Percentiles rank a stretch among this genome's conserved stretches.
phyloP scores from a whole-genome alignment of 2,113 vertebrate genomes.

The Oreochromis tanganicae region DNA sequence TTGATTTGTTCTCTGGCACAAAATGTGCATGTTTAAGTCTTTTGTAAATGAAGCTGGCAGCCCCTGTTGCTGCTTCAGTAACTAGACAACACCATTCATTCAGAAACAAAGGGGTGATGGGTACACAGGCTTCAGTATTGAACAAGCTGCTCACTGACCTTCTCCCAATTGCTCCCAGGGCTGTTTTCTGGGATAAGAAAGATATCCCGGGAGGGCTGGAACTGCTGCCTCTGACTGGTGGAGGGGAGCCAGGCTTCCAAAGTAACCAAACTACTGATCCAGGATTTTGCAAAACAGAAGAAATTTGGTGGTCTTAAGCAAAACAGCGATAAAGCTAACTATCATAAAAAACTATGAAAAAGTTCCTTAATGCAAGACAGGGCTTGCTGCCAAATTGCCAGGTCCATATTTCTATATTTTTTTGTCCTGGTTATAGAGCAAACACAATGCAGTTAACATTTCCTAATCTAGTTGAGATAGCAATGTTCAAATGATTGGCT shows the following conservation, averaged over 20 bases:
- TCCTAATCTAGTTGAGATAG: not conserved
- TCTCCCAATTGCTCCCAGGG: conserved; percentile 33
- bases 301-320: not conserved
- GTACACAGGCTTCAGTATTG: conserved; percentile 28
- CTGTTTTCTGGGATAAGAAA: conserved; percentile 2
- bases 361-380: not conserved
- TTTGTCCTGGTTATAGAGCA: not conserved
- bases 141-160: conserved; percentile 56
- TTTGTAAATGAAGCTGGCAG: conserved; percentile 35
- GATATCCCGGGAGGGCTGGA: not conserved
- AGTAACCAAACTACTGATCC: not conserved
- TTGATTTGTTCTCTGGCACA: conserved; percentile 34
- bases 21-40: not conserved
- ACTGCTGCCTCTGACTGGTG: not conserved
- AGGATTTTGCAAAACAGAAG: not conserved
- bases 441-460: not conserved
- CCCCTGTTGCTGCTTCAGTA: conserved; percentile 36
- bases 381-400: not conserved
- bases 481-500: not conserved
- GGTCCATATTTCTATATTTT: not conserved
- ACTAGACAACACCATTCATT: conserved; percentile 62
- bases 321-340: not conserved
- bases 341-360: not conserved
- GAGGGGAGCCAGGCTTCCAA: not conserved
- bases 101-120: conserved; percentile 39